Percentiles rank a stretch among this genome's conserved stretches.
Conservation (phyloP, 92 coral and sea anemone genomes). For the Blastomussa wellsi region DNA sequence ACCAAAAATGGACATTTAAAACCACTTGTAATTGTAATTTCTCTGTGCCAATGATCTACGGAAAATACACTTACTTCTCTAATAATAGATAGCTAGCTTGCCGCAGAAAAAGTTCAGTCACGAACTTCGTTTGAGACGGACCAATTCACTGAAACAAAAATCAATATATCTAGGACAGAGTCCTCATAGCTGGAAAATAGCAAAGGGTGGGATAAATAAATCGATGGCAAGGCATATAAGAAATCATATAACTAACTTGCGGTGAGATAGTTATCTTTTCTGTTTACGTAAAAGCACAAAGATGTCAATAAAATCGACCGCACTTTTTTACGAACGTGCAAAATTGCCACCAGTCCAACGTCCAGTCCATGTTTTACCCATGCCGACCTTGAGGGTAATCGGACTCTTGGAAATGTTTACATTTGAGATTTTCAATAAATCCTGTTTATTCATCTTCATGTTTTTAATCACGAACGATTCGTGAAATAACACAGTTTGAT, state of each 20-base stretch:
- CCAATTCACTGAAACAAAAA: no score
- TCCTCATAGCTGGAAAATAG: not conserved
- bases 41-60: not conserved
- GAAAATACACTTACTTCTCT: not conserved
- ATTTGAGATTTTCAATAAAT: constrained; percentile 32
- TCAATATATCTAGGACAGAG: not conserved
- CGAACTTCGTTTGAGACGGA: no score
- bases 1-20: not conserved
- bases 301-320: not conserved
- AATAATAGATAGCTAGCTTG: not conserved
- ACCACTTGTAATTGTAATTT: not conserved
- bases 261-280: not conserved
- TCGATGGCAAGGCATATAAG: not conserved
- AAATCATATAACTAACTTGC: not conserved
- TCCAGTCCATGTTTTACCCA: no score
- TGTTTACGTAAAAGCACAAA: not conserved
- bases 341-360: not conserved
- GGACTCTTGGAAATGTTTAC: constrained; percentile 14
- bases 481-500: constrained; percentile 27
- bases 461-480: constrained; percentile 24
- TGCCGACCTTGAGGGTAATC: not conserved
- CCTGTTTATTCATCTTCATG: constrained; percentile 32
- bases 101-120: not conserved
- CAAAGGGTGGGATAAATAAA: constrained; percentile 3
- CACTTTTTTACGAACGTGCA: not conserved